phyloP scores from a whole-genome alignment of 2,797 vertebrate species.

The Stomatorhinus walkeri region DNA sequence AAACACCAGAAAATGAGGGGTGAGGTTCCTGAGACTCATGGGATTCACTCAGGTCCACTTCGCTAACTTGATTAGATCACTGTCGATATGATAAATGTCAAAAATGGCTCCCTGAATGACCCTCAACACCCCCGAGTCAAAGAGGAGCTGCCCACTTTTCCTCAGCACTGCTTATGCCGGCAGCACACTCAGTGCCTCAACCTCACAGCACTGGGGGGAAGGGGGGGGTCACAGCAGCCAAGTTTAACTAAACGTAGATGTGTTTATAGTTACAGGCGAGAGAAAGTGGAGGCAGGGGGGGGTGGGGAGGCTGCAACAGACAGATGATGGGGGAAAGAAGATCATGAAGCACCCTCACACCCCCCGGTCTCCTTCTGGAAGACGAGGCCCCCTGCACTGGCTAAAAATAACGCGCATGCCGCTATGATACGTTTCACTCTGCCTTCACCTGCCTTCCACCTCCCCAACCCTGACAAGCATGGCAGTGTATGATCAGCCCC shows the following conservation, averaged over 20 bases:
- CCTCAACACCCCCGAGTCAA: constrained; percentile 22
- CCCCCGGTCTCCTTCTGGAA: neutral
- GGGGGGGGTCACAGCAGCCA: constrained; percentile 18
- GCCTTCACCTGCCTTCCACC: neutral
- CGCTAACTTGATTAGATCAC: constrained; percentile 42
- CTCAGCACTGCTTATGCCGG: constrained; percentile 13
- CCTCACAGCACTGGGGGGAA: constrained; percentile 54
- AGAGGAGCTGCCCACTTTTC: constrained; percentile 23
- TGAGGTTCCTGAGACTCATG: neutral
- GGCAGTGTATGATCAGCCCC: neutral
- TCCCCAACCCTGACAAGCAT: neutral
- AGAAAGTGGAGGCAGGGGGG: neutral
- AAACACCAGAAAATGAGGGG: neutral
- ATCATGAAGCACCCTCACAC: neutral
- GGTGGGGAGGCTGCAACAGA: neutral
- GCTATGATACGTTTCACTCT: neutral
- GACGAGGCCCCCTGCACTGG: constrained; percentile 17
- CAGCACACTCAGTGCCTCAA: constrained; percentile 36
- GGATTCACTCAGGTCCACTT: constrained; percentile 24
- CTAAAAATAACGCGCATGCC: constrained; percentile 30
- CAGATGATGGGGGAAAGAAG: neutral
- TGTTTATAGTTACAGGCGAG: constrained; percentile 51
- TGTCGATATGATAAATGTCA: constrained; percentile 45
- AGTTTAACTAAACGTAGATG: constrained; percentile 4
- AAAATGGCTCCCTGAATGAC: constrained; percentile 18